Conservation (phyloP, 2,113 vertebrate species). For the Camelus bactrianus region DNA sequence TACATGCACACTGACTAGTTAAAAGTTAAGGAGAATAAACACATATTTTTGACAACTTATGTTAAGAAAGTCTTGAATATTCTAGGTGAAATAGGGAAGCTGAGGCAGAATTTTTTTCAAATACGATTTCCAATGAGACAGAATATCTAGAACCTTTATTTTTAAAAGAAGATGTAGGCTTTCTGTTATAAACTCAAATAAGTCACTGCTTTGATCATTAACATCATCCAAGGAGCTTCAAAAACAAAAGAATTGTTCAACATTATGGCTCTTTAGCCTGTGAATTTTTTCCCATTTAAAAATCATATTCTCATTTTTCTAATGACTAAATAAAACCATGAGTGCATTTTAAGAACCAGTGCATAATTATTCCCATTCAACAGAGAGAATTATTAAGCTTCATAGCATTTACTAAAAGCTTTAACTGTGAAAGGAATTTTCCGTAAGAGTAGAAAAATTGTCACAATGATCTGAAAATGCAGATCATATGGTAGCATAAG, state of each 20-base stretch:
- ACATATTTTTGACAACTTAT: constrained; percentile 28
- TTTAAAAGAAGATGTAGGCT: constrained; percentile 6
- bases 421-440: constrained; percentile 61
- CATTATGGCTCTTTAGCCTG: neutral
- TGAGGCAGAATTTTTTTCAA: constrained; percentile 10
- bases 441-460: constrained; percentile 45
- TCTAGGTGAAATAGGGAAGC: neutral
- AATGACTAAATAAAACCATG: neutral
- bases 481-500: neutral
- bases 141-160: constrained; percentile 17
- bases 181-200: constrained; percentile 40
- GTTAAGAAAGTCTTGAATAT: constrained; percentile 21
- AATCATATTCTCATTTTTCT: neutral
- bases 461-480: constrained; percentile 3
- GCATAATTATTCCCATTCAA: constrained; percentile 56
- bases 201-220: constrained; percentile 19
- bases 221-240: neutral
- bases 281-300: neutral
- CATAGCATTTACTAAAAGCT: constrained; percentile 45
- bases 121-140: neutral
- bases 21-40: constrained; percentile 23
- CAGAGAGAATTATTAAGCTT: constrained; percentile 51
- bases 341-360: constrained; percentile 48
- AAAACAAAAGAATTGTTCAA: neutral
- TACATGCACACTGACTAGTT: neutral